These are phyloP conservation scores for Diabrotica undecimpunctata DNA, from an alignment of 1,140 invertebrate species.

Conservation along the genomic window DNA sequence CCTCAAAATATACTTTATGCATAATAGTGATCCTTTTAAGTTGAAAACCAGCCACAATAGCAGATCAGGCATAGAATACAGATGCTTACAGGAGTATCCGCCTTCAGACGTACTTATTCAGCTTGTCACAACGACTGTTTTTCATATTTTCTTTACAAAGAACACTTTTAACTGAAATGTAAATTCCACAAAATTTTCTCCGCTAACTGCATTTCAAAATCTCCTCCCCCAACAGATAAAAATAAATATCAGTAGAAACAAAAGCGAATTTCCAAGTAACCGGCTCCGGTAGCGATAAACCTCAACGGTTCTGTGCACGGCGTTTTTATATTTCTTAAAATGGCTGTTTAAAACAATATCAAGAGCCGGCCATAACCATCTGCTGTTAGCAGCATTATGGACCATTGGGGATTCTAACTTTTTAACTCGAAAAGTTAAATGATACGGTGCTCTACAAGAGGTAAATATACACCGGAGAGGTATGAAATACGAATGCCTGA, in stretches of 20 bases:
- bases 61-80: too few relatives aligned
- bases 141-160: too few relatives aligned
- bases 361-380: constrained; percentile 1
- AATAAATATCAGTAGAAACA: neutral
- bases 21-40: too few relatives aligned
- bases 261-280: neutral
- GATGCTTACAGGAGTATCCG: too few relatives aligned
- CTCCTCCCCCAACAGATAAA: neutral
- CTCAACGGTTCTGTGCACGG: neutral
- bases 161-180: too few relatives aligned
- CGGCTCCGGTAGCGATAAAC: neutral
- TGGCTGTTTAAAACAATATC: constrained; percentile 2
- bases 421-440: constrained; percentile 1
- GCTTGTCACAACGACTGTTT: too few relatives aligned
- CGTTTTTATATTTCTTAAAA: constrained; percentile 1
- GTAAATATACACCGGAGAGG: neutral
- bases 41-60: too few relatives aligned
- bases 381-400: neutral
- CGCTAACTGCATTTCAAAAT: too few relatives aligned
- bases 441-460: neutral
- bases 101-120: too few relatives aligned
- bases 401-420: neutral
- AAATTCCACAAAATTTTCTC: too few relatives aligned
- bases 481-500: neutral
- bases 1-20: too few relatives aligned